A percentile compares a stretch with the other conserved stretches of the same genome.
phyloP scores from a whole-genome alignment of 2,888 invertebrate genomes.

The Pterostichus madidus region DNA sequence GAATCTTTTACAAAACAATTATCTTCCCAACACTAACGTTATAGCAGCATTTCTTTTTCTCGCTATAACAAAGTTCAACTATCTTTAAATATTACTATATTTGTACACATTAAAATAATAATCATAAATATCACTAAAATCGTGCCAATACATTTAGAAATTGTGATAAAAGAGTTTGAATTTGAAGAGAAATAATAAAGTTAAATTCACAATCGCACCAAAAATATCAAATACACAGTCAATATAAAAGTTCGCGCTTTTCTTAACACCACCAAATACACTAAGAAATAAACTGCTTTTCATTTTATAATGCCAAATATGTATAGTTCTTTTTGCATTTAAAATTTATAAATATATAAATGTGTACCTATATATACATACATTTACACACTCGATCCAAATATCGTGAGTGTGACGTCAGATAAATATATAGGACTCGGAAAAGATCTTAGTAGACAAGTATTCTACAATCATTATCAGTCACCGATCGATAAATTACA shows the following conservation, averaged over 20 bases:
- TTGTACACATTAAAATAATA: no score
- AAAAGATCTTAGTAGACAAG: no score
- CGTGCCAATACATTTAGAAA: constrained; percentile 3
- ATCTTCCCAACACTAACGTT: no score
- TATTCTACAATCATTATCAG: no score
- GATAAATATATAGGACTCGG: no score
- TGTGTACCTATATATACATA: neutral
- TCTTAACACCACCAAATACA: constrained; percentile 30
- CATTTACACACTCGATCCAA: neutral
- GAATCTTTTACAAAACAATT: no score
- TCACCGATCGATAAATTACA: no score
- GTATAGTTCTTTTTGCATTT: constrained; percentile 52
- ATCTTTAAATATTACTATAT: neutral
- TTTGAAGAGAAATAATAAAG: neutral
- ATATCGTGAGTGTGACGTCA: neutral
- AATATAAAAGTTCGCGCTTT: constrained; percentile 17
- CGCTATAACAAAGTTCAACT: neutral
- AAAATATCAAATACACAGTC: neutral
- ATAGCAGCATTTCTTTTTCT: no score
- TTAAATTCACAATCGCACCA: neutral
- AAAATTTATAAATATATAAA: constrained; percentile 12
- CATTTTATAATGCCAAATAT: constrained; percentile 45
- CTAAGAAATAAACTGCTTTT: neutral
- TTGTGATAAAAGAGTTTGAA: constrained; percentile 1
- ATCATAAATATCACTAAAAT: neutral